Evolutionary conservation across 2,113 vertebrate genomes (phyloP).

Genomic region (Seriola quinqueradiata): DNA sequence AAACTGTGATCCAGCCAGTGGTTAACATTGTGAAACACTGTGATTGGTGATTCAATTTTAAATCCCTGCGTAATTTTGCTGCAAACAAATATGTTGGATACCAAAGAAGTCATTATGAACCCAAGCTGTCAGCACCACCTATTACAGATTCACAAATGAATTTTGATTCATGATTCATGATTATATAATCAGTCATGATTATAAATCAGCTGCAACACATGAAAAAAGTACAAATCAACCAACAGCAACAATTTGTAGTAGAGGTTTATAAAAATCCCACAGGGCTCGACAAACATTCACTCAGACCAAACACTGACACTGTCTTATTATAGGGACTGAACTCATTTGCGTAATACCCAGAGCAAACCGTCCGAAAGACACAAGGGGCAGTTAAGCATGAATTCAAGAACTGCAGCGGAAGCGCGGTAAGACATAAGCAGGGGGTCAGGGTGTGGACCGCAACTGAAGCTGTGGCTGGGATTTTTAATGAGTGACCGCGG

Average conservation of each 20-base stretch:
- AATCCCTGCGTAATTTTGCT: background rate
- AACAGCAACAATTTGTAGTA: background rate
- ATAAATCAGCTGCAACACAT: too few relatives aligned
- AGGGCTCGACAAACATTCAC: conserved; percentile 11
- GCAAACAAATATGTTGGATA: too few relatives aligned
- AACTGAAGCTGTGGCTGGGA: conserved; percentile 58
- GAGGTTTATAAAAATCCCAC: background rate
- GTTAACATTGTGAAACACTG: background rate
- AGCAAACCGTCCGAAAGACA: conserved; percentile 21
- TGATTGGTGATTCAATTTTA: background rate
- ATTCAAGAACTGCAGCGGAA: conserved; percentile 37
- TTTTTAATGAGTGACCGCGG: conserved; percentile 70
- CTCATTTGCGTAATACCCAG: conserved; percentile 23
- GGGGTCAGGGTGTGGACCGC: conserved; percentile 55
- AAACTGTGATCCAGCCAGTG: background rate
- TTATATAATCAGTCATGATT: too few relatives aligned
- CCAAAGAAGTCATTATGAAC: too few relatives aligned
- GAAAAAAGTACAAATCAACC: too few relatives aligned
- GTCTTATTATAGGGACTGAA: conserved; percentile 25
- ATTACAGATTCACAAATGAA: too few relatives aligned
- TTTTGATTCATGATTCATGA: too few relatives aligned
- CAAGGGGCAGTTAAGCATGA: conserved; percentile 52
- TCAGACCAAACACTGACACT: conserved; percentile 1
- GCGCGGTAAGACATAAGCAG: conserved; percentile 29
- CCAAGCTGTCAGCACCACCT: too few relatives aligned